Conservation (phyloP, 2,797 vertebrate genomes). For the Sebastolobus alascanus region DNA sequence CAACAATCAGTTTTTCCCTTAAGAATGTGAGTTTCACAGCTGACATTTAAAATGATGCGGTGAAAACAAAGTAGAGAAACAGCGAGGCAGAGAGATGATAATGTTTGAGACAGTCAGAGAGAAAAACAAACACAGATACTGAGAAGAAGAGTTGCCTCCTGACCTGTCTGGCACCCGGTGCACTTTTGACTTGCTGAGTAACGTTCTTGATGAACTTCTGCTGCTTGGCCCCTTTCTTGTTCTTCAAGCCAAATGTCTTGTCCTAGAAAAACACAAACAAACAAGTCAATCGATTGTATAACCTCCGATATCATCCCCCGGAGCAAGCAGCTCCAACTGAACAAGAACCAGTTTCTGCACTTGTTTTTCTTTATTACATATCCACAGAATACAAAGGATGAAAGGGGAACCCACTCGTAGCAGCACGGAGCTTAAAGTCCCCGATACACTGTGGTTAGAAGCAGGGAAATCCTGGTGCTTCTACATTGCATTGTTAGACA, state of each 20-base stretch:
- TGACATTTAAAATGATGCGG: background rate
- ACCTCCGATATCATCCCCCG: background rate
- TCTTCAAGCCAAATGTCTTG: constrained; percentile 98
- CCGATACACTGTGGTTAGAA: background rate
- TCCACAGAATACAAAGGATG: background rate
- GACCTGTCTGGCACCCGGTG: constrained; percentile 77
- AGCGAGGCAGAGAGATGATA: background rate
- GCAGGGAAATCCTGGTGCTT: background rate
- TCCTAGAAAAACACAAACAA: constrained; percentile 84
- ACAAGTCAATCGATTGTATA: background rate
- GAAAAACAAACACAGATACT: background rate
- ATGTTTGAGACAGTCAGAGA: background rate
- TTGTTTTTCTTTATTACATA: background rate
- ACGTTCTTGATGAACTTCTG: constrained; percentile 99
- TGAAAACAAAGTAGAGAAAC: background rate
- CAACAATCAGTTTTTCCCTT: background rate
- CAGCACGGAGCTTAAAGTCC: background rate
- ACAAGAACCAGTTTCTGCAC: rapidly evolving
- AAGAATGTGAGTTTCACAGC: background rate
- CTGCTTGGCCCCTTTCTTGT: constrained; percentile 98
- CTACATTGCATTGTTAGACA: too few relatives aligned
- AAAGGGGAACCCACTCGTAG: background rate
- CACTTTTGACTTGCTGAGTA: constrained; percentile 95
- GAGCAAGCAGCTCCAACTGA: background rate
- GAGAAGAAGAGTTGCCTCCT: background rate